A percentile compares a stretch with the other conserved stretches of the same genome.
These are phyloP conservation scores for Heptranchias perlo DNA, from an alignment of 2,113 vertebrate species.

Conservation along the genomic window DNA sequence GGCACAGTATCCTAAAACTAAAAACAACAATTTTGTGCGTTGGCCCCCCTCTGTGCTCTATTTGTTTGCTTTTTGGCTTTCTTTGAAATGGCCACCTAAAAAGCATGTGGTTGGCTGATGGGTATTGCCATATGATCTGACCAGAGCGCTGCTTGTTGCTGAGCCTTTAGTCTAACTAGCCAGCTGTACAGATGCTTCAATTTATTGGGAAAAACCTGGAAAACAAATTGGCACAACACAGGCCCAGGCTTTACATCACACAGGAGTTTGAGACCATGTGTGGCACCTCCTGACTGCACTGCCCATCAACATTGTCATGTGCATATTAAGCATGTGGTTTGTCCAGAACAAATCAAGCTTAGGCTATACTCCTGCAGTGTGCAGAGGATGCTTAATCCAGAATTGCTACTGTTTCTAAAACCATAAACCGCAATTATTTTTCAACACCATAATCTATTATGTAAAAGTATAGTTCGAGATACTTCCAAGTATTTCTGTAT, in stretches of 20 bases:
- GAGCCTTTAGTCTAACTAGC: background rate
- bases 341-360: background rate
- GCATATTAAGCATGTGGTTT: background rate
- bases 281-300: background rate
- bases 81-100: no score
- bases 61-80: no score
- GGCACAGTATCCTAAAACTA: no score
- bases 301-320: background rate
- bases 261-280: background rate
- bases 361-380: background rate
- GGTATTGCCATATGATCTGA: no score
- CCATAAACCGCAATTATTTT: background rate
- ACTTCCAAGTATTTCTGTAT: background rate
- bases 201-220: background rate
- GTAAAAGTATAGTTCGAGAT: background rate
- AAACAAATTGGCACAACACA: background rate
- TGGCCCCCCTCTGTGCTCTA: no score
- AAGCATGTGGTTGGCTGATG: no score
- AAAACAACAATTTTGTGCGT: no score
- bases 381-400: background rate
- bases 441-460: background rate
- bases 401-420: background rate
- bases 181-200: background rate
- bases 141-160: no score
- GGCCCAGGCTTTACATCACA: background rate